Percentiles rank a stretch among this genome's conserved stretches.
Conservation (phyloP, 2,888 invertebrate species). For the Nycteola revayana region DNA sequence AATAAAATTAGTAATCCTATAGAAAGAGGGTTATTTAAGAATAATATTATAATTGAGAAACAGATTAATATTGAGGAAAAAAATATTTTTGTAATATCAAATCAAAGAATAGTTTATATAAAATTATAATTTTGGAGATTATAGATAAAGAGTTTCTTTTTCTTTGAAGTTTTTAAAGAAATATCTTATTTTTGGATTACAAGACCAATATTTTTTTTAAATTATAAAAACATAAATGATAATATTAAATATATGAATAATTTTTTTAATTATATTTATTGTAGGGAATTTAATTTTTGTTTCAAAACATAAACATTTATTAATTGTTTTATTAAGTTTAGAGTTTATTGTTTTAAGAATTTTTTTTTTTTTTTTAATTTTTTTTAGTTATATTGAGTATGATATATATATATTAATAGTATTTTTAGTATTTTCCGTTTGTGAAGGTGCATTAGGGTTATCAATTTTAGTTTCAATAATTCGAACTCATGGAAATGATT, state of each 20-base stretch:
- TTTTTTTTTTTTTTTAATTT: conserved; percentile 75
- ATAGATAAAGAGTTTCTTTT: conserved; percentile 80
- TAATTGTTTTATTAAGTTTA: conserved; percentile 82
- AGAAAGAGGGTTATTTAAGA: conserved; percentile 72
- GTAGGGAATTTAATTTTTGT: conserved; percentile 76
- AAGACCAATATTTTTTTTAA: conserved; percentile 86
- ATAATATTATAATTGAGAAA: conserved; percentile 48
- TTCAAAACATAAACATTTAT: conserved; percentile 82
- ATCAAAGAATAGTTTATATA: conserved; percentile 84
- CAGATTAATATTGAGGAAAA: conserved; percentile 60
- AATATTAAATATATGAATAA: conserved; percentile 58
- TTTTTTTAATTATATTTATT: conserved; percentile 74
- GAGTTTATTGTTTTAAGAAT: conserved; percentile 83
- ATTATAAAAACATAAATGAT: conserved; percentile 83
- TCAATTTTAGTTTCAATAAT: conserved; percentile 83
- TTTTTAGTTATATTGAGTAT: conserved; percentile 66
- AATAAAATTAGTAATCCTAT: conserved; percentile 78
- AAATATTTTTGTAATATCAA: conserved; percentile 68
- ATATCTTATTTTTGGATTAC: conserved; percentile 84
- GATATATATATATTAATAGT: conserved; percentile 81
- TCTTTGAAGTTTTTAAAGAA: conserved; percentile 83
- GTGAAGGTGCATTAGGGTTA: conserved; percentile 84
- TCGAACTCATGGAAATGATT: conserved; percentile 84
- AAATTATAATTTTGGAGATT: conserved; percentile 88
- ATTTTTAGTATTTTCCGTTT: conserved; percentile 84